Base-by-base conservation (phyloP, 2,113 vertebrate species). In the Chlamydotis undulata region DNA sequence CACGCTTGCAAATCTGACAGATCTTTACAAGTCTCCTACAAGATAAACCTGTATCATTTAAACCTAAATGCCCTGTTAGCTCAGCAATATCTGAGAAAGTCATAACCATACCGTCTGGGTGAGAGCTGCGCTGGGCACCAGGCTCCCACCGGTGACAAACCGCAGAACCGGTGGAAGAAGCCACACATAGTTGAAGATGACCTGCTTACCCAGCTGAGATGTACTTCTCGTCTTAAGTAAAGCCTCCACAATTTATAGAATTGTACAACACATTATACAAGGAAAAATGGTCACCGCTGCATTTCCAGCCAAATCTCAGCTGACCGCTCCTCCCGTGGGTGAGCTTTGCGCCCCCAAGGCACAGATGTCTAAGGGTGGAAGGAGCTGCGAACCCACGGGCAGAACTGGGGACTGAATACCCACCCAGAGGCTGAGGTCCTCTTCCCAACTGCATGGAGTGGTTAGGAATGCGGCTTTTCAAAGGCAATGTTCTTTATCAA, bases 311-410 rank as follows among this genome's bases (percentile, higher is more conserved):
- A 60, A 60, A 75, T 49, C 43, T 14, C n/a, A 43, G 25, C 29
- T 0, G 0, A 60, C 6, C 4, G 0, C 26, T 55, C 22, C n/a
- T 49, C 43, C 24, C 50, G 13, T 0, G 7, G 49, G 28, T 18
- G 43, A 56, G 23, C 33, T 63, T 22, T 39, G 55, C 35, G 24
- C 14, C 60, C 49, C 22, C 3, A 1, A 78, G 41, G n/a, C 49
- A 73, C 0, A 2, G 31, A 19, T 60, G 9, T 35, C 33, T 7
- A 12, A 1, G 1, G 18, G 26, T 31, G 67, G 45, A 15, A 65
- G 65, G 67, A 43, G 24, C 23, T 68, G 31, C 0, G 2, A 12
- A 18, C 23, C 12, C 6, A 0, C 1, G 1, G 33, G 33, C 50
- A 75, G 56, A 35, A 61, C 55, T 33, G 29, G 37, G 14, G 14